Evolutionary conservation across 2,888 invertebrate genomes (phyloP).

Genomic region (Lampropteryx suffumata): DNA sequence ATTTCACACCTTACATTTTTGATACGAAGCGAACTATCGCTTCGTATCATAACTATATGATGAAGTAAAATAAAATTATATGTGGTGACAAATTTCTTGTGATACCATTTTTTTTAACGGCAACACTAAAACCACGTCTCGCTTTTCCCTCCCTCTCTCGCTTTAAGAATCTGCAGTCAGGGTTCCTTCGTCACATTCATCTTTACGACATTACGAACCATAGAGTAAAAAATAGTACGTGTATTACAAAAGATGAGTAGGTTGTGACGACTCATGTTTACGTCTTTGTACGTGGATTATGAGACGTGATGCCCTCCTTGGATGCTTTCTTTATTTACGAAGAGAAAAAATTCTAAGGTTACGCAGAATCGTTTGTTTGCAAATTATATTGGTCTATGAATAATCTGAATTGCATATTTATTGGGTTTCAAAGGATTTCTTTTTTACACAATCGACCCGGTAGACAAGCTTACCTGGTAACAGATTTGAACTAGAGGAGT

Average conservation of each 20-base stretch:
- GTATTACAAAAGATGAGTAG: constrained; percentile 71
- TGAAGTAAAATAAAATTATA: too few species aligned
- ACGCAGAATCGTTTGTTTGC: constrained; percentile 60
- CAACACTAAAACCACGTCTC: constrained; percentile 37
- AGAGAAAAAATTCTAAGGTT: constrained; percentile 45
- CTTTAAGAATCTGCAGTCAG: constrained; percentile 46
- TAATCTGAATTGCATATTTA: constrained; percentile 49
- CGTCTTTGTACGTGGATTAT: constrained; percentile 77
- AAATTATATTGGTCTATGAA: constrained; percentile 72
- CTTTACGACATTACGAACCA: constrained; percentile 63
- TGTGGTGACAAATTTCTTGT: too few species aligned
- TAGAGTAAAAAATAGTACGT: constrained; percentile 21
- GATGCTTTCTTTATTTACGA: constrained; percentile 65
- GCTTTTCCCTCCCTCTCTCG: constrained; percentile 35
- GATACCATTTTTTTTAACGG: constrained; percentile 36
- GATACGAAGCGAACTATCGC: too few species aligned
- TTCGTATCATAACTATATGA: too few species aligned
- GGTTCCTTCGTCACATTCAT: constrained; percentile 57
- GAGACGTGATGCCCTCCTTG: constrained; percentile 63
- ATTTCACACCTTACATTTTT: too few species aligned
- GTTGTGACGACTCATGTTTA: constrained; percentile 63
- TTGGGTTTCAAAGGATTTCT: background rate
- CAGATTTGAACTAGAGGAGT: too few species aligned
- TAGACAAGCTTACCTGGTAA: too few species aligned
- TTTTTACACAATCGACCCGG: too few species aligned